Percentiles rank a stretch among this genome's conserved stretches.
Evolutionary conservation across 2,888 invertebrate genomes (phyloP).

Genomic region (Brachyptera risi): DNA sequence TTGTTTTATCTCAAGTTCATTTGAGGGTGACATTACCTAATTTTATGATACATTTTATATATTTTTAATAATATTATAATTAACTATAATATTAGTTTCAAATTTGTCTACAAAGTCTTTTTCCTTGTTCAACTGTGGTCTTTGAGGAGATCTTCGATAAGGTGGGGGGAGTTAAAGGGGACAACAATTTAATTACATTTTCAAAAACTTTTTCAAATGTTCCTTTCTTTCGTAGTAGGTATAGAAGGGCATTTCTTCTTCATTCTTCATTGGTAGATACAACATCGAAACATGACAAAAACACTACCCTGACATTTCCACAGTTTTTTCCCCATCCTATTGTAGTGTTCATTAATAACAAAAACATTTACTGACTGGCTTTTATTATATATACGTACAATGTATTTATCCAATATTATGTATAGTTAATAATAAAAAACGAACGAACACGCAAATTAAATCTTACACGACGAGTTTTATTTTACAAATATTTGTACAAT

Average conservation of each 20-base stretch:
- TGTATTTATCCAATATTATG: background rate
- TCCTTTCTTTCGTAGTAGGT: no score
- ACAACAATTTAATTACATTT: slow-evolving; percentile 19
- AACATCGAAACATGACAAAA: slow-evolving; percentile 31
- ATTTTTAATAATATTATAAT: slow-evolving; percentile 33
- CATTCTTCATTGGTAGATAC: slow-evolving; percentile 11
- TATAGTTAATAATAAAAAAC: background rate
- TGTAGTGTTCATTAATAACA: slow-evolving; percentile 5
- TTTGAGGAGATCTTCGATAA: slow-evolving; percentile 17
- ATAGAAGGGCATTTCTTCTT: slow-evolving; percentile 3
- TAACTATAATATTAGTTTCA: slow-evolving; percentile 32
- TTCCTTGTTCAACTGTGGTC: slow-evolving; percentile 22
- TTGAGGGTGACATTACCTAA: slow-evolving; percentile 13
- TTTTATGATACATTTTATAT: slow-evolving; percentile 33
- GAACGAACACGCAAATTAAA: slow-evolving; percentile 20
- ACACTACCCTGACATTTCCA: slow-evolving; percentile 26
- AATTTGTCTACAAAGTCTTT: slow-evolving; percentile 28
- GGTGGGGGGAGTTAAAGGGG: slow-evolving; percentile 10
- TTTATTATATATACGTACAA: background rate
- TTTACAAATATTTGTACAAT: slow-evolving; percentile 29
- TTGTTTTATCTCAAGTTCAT: slow-evolving; percentile 1
- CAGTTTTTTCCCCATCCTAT: background rate
- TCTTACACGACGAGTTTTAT: slow-evolving; percentile 25
- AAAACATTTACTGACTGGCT: slow-evolving; percentile 14
- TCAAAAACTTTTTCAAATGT: slow-evolving; percentile 12